These are phyloP conservation scores for Pteruthius melanotis DNA, from an alignment of 2,113 vertebrate species.

Conservation along the genomic window DNA sequence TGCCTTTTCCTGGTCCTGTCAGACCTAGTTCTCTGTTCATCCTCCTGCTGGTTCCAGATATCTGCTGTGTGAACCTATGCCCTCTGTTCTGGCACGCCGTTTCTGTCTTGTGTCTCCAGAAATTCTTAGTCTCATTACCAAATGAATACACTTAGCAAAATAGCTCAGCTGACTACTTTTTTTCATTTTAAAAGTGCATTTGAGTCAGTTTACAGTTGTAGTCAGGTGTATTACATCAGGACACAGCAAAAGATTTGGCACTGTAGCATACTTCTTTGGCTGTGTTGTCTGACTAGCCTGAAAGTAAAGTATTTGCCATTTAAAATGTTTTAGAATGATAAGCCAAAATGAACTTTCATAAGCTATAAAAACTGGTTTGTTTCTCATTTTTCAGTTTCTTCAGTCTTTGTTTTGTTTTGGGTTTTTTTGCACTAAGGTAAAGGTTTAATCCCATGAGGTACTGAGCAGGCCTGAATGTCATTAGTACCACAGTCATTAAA, in stretches of 20 bases:
- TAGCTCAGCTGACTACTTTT: neutral
- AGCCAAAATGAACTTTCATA: neutral
- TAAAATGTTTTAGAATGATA: neutral
- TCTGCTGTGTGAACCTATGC: neutral
- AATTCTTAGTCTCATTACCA: neutral
- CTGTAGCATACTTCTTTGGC: neutral
- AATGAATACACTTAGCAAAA: neutral
- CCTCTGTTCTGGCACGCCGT: neutral
- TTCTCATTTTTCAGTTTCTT: neutral
- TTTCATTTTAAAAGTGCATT: neutral
- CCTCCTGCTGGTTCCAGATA: neutral
- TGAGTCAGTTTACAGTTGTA: neutral
- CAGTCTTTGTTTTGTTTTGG: neutral
- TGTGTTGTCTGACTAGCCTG: neutral
- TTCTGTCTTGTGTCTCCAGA: neutral
- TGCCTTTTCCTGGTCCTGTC: neutral
- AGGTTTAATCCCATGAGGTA: neutral
- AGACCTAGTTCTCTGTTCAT: neutral
- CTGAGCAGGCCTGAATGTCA: neutral
- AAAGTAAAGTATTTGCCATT: neutral
- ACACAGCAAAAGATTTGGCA: neutral
- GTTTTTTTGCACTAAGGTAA: neutral
- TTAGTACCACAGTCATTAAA: neutral
- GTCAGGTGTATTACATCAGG: neutral
- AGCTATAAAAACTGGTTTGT: neutral